phyloP scores from a whole-genome alignment of 2,888 invertebrate genomes.

The Copidosoma aretas region DNA sequence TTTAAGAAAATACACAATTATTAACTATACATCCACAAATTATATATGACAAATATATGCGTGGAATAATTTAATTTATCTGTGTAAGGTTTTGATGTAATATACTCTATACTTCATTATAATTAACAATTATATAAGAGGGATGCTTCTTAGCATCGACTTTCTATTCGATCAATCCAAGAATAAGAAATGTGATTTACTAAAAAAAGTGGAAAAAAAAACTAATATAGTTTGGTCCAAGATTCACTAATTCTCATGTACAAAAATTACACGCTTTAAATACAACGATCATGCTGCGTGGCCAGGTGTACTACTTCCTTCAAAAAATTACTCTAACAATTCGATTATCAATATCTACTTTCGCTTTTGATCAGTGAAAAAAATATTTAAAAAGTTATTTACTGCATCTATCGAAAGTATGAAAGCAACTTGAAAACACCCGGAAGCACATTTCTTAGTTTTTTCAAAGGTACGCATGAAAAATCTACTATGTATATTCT shows the following conservation, averaged over 20 bases:
- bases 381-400: slow-evolving; percentile 6
- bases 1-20: no score
- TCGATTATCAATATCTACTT: slow-evolving; percentile 32
- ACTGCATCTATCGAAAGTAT: slow-evolving; percentile 26
- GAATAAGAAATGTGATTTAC: slow-evolving; percentile 26
- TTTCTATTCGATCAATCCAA: slow-evolving; percentile 14
- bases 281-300: slow-evolving; percentile 37
- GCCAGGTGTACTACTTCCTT: slow-evolving; percentile 36
- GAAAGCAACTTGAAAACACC: background rate
- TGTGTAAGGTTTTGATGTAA: slow-evolving; percentile 16
- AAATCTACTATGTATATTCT: no score
- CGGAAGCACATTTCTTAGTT: background rate
- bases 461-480: background rate
- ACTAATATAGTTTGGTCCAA: slow-evolving; percentile 35
- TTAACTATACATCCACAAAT: no score
- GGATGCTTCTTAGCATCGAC: slow-evolving; percentile 32
- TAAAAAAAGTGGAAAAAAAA: slow-evolving; percentile 24
- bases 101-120: slow-evolving; percentile 30
- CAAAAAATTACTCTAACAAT: slow-evolving; percentile 32
- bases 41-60: no score
- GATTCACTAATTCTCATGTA: slow-evolving; percentile 23
- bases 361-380: slow-evolving; percentile 18
- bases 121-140: slow-evolving; percentile 29
- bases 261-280: slow-evolving; percentile 22
- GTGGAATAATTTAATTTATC: slow-evolving; percentile 22